Evolutionary conservation across 2,113 vertebrate genomes (phyloP), one percentile per base, ranked within the genome.

Genomic region (Tachuris rubrigastra): DNA sequence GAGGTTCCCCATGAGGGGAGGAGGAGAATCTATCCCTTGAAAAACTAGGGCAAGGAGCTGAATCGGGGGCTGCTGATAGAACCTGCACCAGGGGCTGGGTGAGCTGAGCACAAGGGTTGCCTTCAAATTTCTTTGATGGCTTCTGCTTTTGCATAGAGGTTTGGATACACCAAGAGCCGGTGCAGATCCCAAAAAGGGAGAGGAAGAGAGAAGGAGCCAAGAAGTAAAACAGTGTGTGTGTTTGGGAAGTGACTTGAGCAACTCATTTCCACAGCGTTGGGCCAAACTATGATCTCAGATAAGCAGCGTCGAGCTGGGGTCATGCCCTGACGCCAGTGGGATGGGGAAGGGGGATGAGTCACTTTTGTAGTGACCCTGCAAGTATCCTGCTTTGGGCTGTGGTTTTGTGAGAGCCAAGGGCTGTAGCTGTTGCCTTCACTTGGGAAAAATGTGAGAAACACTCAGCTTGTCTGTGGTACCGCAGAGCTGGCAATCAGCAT

Each of bases 381-480:
- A 50, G 14, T 2, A n/a, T 52, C 79, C 46, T 55, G 33, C 65
- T 56, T 19, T 1, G 1, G 59, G 77, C 30, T 78, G 74, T 9
- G 89, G 35, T n/a, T 60, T 44, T 12, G 41, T 3, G 37, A 52
- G 65, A 21, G 30, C 33, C 1, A 1, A 20, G 24, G 76, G 41
- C 31, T 24, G 63, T 1, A 65, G 30, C 53, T 46, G 1, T 4
- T 60, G 72, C 67, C 79, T 59, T 78, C 58, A 5, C 20, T 75
- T 5, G 44, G 80, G 85, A 60, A 87, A 76, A 62, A 77, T 15
- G 73, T 60, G 30, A 50, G 59, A 75, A 91, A 46, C 1, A 2
- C 31, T 71, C 62, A 4, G 42, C 24, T 77, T 0, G 0, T 49
- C 12, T 1, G 9, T 18, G 50, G 41, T 17, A 35, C 37, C 3